These are phyloP conservation scores for Phymorhynchus buccinoides DNA, from an alignment of 1,140 invertebrate species.

Conservation along the genomic window DNA sequence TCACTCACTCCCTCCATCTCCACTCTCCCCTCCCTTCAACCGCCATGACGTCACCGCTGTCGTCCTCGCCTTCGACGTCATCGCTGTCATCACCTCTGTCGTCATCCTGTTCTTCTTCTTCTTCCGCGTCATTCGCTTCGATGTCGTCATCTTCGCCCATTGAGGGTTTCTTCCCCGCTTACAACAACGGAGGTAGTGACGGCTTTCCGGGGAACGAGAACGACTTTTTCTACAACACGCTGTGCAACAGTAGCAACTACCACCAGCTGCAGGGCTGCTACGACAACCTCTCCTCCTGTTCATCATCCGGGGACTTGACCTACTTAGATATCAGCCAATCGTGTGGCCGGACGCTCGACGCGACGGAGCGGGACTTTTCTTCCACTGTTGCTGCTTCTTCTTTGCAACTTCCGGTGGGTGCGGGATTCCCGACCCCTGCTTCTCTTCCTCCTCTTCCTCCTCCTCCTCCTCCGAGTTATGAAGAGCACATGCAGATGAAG, in stretches of 20 bases:
- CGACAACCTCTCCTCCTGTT: not conserved
- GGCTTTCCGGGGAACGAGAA: too few species aligned
- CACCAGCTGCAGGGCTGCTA: not conserved
- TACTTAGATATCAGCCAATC: slow-evolving; percentile 29
- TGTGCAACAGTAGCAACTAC: not conserved
- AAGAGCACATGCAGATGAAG: slow-evolving; percentile 31
- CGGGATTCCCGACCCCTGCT: too few species aligned
- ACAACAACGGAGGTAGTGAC: too few species aligned
- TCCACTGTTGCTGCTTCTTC: not conserved
- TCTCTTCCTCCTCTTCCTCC: not conserved
- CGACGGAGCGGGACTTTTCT: not conserved
- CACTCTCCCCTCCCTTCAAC: not conserved
- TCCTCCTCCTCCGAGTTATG: slow-evolving; percentile 10
- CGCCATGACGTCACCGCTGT: too few species aligned
- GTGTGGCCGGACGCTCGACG: not conserved
- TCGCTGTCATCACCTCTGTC: not conserved
- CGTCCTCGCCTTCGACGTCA: not conserved
- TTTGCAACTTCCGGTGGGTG: too few species aligned
- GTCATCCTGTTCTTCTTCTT: not conserved
- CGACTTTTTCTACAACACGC: not conserved
- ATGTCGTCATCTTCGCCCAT: not conserved
- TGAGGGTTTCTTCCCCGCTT: not conserved
- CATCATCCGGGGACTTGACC: not conserved
- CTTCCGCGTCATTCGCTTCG: not conserved
- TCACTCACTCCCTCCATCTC: too few species aligned